Evolutionary conservation across 2,797 vertebrate species (phyloP), one percentile per base, ranked within the genome.

Genomic region (Ptychobarbus kaznakovi): DNA sequence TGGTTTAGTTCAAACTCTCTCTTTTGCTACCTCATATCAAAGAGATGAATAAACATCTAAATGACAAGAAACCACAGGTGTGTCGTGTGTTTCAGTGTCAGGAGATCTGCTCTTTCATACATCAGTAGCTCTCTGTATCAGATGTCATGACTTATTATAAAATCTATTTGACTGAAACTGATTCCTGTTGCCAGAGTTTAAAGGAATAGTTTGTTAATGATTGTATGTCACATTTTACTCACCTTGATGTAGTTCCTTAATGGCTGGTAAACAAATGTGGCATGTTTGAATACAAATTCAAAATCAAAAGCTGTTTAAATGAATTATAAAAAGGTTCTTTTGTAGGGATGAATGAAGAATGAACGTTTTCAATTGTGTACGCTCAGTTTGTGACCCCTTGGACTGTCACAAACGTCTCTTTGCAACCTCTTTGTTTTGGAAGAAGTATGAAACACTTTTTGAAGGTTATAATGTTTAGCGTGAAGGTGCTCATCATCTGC

Each of bases 21-120:
- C 83, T 70, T 84, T 78, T 79, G 51, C 74, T 69, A 35, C 72
- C 58, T 68, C 61, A 22, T 76, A 78, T 80, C 83, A 85, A 78
- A 83, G 44, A 70, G 75, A 84, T 70, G 83, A 79, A 70, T 79
- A 32, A 79, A 58, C 63, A 69, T 78, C 65, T 84, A 56, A 84
- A 28, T 79, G 61, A 79, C 83, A 70, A 51, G 75, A 79, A 84
- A 70, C 63, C 35, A 25, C 74, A 70, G 65, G 66, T 49, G 49
- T 70, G 81, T 83, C 58, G 42, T n/a, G 81, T 65, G 72, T 65
- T 83, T 75, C 81, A 44, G 65, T 78, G 74, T 84, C 49, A 28
- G 20, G 38, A 44, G 74, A 84, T 76, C 51, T 84, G 38, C 44
- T 56, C 74, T 69, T 84, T 78, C 20, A 56, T 70, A 56, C 73